phyloP scores from a whole-genome alignment of 2,888 invertebrate genomes.

The Agrenia bidenticulata region DNA sequence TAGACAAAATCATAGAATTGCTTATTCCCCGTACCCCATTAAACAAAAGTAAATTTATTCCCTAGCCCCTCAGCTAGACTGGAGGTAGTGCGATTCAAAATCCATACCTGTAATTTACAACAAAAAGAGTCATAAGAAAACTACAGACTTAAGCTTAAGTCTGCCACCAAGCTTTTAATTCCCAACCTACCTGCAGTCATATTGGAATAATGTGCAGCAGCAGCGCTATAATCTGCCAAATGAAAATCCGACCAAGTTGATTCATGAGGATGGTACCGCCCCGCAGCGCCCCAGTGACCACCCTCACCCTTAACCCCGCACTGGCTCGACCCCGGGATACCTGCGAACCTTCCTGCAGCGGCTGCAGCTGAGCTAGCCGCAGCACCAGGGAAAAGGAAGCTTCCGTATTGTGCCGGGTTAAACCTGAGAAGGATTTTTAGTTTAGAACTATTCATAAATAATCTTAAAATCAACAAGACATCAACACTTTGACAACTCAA shows the following conservation, averaged over 20 bases:
- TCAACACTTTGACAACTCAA: too few relatives aligned
- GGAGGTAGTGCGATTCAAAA: conserved; percentile 36
- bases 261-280: conserved; percentile 45
- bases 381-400: conserved; percentile 49
- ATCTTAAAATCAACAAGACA: background rate
- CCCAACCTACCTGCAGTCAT: conserved; percentile 38
- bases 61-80: conserved; percentile 39
- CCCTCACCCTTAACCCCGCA: conserved; percentile 45
- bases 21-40: too few relatives aligned
- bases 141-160: too few relatives aligned
- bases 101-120: conserved; percentile 26
- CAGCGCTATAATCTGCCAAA: conserved; percentile 43
- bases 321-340: conserved; percentile 43
- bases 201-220: conserved; percentile 46
- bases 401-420: conserved; percentile 52
- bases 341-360: conserved; percentile 48
- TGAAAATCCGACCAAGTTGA: conserved; percentile 42
- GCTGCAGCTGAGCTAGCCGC: conserved; percentile 48
- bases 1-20: too few relatives aligned
- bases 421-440: conserved; percentile 34
- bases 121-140: too few relatives aligned
- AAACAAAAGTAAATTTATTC: too few relatives aligned
- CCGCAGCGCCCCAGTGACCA: conserved; percentile 38
- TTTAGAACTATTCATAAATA: background rate
- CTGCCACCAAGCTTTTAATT: background rate